Evolutionary conservation across 2,888 invertebrate genomes (phyloP).

Genomic region (Caenorhabditis uteleia): DNA sequence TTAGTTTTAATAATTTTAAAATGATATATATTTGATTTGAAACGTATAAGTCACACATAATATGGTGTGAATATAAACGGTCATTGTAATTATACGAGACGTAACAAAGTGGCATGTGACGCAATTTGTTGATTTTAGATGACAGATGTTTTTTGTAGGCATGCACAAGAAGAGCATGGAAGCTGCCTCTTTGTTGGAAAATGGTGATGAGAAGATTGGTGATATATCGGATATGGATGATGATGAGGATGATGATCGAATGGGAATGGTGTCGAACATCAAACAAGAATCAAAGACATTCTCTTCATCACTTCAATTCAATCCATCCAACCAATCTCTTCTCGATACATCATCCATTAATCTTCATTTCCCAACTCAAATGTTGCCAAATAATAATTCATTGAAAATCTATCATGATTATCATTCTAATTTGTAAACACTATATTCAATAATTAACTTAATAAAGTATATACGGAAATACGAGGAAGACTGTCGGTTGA

Average conservation of each 20-base stretch:
- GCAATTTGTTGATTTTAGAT: no score
- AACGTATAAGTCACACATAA: no score
- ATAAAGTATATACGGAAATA: no score
- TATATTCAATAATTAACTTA: no score
- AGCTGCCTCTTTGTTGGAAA: conserved; percentile 92
- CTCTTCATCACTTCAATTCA: no score
- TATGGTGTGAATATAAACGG: no score
- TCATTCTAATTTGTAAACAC: conserved; percentile 6
- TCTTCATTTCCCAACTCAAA: conserved; percentile 23
- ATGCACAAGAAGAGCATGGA: conserved; percentile 99
- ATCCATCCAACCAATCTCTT: conserved; percentile 3
- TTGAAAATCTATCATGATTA: conserved; percentile 38
- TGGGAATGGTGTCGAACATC: not conserved
- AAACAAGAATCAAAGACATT: no score
- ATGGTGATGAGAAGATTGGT: conserved; percentile 71
- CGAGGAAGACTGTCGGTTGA: no score
- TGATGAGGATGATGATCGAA: conserved; percentile 23
- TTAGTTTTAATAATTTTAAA: no score
- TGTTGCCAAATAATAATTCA: conserved; percentile 26
- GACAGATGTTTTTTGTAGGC: conserved; percentile 76
- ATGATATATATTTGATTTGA: no score
- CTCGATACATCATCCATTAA: not conserved
- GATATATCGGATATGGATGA: conserved; percentile 50
- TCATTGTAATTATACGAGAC: no score
- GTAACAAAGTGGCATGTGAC: no score